phyloP scores from a whole-genome alignment of 2,888 invertebrate genomes.

The Germaria angustata region DNA sequence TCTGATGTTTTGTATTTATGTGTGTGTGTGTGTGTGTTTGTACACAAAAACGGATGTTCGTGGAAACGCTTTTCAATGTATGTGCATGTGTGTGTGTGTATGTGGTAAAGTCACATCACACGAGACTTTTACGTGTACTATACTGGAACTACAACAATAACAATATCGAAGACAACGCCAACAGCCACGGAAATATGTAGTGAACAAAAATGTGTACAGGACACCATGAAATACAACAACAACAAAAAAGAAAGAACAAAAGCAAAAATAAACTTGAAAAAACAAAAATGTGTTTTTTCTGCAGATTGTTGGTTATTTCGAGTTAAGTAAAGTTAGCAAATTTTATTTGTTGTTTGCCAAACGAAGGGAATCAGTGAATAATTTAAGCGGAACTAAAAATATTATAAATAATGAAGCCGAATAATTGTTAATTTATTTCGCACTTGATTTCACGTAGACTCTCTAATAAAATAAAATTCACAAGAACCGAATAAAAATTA shows the following conservation, averaged over 20 bases:
- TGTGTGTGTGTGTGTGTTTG: background rate
- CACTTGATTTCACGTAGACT: conserved; percentile 35
- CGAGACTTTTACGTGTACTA: conserved; percentile 60
- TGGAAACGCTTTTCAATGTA: background rate
- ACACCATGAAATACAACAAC: background rate
- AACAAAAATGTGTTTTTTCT: conserved; percentile 51
- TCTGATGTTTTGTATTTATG: background rate
- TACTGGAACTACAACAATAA: conserved; percentile 52
- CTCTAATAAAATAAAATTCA: background rate
- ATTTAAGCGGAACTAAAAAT: conserved; percentile 70
- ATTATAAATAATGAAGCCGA: conserved; percentile 20
- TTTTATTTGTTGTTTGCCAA: conserved; percentile 73
- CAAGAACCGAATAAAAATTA: conserved; percentile 7
- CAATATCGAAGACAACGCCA: background rate
- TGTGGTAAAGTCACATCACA: conserved; percentile 56
- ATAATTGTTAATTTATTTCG: conserved; percentile 5
- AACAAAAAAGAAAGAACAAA: conserved; percentile 26
- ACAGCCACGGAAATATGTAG: conserved; percentile 43
- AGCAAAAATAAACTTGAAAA: conserved; percentile 40
- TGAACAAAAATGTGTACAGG: conserved; percentile 48
- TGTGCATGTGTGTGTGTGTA: conserved; percentile 22
- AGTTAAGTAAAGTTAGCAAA: conserved; percentile 78
- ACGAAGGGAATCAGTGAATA: conserved; percentile 74
- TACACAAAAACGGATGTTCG: background rate
- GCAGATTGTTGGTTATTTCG: conserved; percentile 71